These are phyloP conservation scores for Sula dactylatra DNA, from an alignment of 2,113 vertebrate genomes.

Conservation along the genomic window DNA sequence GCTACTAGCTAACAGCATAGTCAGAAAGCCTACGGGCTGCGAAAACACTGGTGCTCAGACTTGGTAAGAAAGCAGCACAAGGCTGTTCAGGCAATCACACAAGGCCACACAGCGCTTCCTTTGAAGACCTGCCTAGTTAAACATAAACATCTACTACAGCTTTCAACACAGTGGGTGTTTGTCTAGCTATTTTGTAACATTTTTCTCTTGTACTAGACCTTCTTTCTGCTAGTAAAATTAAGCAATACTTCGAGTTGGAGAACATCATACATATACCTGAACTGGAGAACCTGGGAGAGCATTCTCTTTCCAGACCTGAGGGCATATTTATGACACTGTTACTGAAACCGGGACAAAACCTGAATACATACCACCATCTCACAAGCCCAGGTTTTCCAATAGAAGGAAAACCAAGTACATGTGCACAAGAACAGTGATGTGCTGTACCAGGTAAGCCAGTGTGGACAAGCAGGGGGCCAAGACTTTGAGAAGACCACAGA, in stretches of 20 bases:
- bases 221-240: not conserved
- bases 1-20: not conserved
- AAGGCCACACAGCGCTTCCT: not conserved
- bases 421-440: not conserved
- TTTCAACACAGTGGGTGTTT: not conserved
- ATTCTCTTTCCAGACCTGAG: not conserved
- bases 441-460: fast-evolving
- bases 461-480: not conserved
- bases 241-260: not conserved
- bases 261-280: not conserved
- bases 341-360: not conserved
- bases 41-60: not conserved
- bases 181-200: not conserved
- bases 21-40: not conserved
- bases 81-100: not conserved
- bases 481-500: not conserved
- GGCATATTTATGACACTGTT: not conserved
- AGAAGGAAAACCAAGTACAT: not conserved
- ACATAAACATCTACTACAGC: not conserved
- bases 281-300: not conserved
- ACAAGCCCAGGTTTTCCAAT: not conserved
- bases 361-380: not conserved
- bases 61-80: not conserved
- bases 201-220: not conserved
- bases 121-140: not conserved